Evolutionary conservation across 2,888 invertebrate species (phyloP).

Genomic region (Habrosyne pyritoides): DNA sequence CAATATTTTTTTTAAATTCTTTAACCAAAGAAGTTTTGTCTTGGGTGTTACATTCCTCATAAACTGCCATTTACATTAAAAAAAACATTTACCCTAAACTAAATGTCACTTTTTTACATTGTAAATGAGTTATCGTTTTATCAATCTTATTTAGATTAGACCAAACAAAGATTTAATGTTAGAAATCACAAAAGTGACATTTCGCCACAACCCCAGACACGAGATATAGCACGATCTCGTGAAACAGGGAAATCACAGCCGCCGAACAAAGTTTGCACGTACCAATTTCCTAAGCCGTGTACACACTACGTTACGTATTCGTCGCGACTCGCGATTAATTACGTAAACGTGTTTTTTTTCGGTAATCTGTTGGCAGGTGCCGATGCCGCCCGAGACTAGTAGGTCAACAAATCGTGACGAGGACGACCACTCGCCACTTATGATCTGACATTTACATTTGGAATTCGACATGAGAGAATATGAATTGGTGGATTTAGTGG

Average conservation of each 20-base stretch:
- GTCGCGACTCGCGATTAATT: conserved; percentile 29
- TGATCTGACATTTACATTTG: conserved; percentile 44
- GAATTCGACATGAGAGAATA: conserved; percentile 24
- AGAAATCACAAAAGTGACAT: neutral
- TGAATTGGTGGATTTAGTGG: conserved; percentile 21
- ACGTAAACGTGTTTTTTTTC: conserved; percentile 40
- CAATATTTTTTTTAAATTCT: no score
- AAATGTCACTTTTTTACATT: no score
- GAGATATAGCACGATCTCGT: conserved; percentile 35
- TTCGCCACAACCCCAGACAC: neutral
- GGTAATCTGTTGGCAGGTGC: conserved; percentile 32
- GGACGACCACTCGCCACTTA: conserved; percentile 45
- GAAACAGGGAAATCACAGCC: conserved; percentile 19
- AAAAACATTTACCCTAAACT: neutral
- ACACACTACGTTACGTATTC: conserved; percentile 30
- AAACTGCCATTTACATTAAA: no score
- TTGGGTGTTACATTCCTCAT: no score
- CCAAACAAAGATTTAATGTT: neutral
- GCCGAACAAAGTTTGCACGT: conserved; percentile 30
- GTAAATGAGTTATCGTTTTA: no score
- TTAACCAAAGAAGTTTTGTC: no score
- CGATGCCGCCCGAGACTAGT: conserved; percentile 25
- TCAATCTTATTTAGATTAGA: neutral
- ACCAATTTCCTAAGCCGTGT: conserved; percentile 35
- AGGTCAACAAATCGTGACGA: conserved; percentile 55